Evolutionary conservation across 2,888 invertebrate genomes (phyloP).

Genomic region (Drepana falcataria): DNA sequence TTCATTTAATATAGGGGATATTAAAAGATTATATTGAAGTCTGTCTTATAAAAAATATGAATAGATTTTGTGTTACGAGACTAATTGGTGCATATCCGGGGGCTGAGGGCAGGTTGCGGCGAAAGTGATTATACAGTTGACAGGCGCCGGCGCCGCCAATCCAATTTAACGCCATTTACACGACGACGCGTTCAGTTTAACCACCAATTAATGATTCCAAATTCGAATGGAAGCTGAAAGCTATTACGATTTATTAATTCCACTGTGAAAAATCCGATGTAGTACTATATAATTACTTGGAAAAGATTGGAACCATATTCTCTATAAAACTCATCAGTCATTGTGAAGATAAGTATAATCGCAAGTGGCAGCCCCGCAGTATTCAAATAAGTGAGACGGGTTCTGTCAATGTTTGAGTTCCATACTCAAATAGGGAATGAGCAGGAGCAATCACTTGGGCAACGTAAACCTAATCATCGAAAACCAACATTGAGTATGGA

Average conservation of each 20-base stretch:
- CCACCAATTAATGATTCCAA: constrained; percentile 41
- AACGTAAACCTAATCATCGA: constrained; percentile 57
- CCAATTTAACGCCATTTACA: constrained; percentile 51
- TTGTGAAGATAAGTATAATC: background rate
- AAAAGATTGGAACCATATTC: no score
- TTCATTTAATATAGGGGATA: no score
- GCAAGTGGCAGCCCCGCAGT: constrained; percentile 15
- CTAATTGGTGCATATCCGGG: background rate
- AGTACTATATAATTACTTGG: no score
- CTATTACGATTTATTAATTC: no score
- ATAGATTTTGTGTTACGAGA: no score
- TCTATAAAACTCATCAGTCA: no score
- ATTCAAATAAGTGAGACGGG: constrained; percentile 20
- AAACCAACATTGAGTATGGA: constrained; percentile 42
- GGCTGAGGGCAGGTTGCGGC: constrained; percentile 14
- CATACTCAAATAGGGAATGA: constrained; percentile 39
- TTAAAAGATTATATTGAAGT: no score
- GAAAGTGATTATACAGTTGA: constrained; percentile 38
- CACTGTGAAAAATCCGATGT: no score
- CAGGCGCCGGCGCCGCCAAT: constrained; percentile 25
- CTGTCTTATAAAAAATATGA: no score
- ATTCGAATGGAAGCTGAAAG: constrained; percentile 13
- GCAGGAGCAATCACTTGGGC: constrained; percentile 37
- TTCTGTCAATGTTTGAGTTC: constrained; percentile 34
- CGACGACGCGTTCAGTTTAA: constrained; percentile 30